Conservation (phyloP, 2,888 invertebrate genomes). For the Hipparchia sbordonii region DNA sequence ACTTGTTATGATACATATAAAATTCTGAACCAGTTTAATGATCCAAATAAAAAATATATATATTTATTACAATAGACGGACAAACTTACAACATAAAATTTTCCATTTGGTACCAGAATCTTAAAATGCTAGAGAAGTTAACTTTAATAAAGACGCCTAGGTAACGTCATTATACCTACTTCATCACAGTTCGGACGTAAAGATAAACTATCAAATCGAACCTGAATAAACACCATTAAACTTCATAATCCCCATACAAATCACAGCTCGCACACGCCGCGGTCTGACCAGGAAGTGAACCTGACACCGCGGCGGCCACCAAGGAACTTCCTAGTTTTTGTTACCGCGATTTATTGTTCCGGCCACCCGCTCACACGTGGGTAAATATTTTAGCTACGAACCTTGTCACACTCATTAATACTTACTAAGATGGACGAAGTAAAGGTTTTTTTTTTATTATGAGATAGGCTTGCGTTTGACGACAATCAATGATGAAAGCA, state of each 20-base stretch:
- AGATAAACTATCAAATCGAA: not conserved
- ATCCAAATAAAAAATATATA: too few species aligned
- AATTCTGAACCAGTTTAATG: too few species aligned
- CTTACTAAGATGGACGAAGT: not conserved
- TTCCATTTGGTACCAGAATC: too few species aligned
- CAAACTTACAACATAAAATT: too few species aligned
- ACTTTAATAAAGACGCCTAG: too few species aligned
- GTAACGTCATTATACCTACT: not conserved
- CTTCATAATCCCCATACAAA: constrained; percentile 35
- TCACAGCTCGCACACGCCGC: constrained; percentile 51
- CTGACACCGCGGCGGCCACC: constrained; percentile 72
- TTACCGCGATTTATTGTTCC: constrained; percentile 72
- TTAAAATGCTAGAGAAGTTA: too few species aligned
- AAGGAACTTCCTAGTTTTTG: constrained; percentile 68
- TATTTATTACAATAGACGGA: too few species aligned
- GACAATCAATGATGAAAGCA: too few species aligned
- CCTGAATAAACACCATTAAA: constrained; percentile 30
- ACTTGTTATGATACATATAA: too few species aligned
- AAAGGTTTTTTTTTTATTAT: too few species aligned
- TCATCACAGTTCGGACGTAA: not conserved
- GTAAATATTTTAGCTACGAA: constrained; percentile 54
- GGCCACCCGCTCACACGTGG: constrained; percentile 66
- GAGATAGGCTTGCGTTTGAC: too few species aligned
- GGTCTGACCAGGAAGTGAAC: constrained; percentile 64
- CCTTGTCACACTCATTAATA: constrained; percentile 4